Evolutionary conservation across 1,140 invertebrate species (phyloP).

Genomic region (Trichomalopsis sarcophagae): DNA sequence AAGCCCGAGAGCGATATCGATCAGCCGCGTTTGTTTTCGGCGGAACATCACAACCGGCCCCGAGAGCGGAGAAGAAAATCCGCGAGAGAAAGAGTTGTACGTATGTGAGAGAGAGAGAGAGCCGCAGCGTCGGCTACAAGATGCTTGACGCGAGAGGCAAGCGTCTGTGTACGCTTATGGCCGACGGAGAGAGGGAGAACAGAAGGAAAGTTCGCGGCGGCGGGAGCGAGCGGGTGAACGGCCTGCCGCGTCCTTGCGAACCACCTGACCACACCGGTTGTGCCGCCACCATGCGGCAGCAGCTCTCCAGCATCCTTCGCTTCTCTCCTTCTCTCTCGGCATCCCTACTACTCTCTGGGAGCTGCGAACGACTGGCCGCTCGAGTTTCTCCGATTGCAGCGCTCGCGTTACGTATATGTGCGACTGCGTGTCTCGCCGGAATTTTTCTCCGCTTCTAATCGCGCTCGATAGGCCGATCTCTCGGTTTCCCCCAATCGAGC

Average conservation of each 20-base stretch:
- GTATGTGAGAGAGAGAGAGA: not conserved
- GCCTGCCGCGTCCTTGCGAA: slow-evolving; percentile 75
- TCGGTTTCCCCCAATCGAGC: too few species aligned
- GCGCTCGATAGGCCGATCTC: too few species aligned
- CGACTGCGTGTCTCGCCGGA: not conserved
- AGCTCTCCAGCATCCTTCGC: slow-evolving; percentile 66
- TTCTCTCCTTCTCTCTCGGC: slow-evolving; percentile 22
- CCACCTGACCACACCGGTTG: slow-evolving; percentile 74
- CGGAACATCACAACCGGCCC: not conserved
- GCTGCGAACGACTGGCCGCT: slow-evolving; percentile 2
- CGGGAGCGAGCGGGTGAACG: slow-evolving; percentile 69
- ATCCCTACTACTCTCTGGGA: not conserved
- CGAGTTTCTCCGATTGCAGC: slow-evolving; percentile 20
- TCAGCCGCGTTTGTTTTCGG: not conserved
- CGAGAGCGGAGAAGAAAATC: not conserved
- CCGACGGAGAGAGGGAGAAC: slow-evolving; percentile 40
- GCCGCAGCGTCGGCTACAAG: not conserved
- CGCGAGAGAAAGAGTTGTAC: not conserved
- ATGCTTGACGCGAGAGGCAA: not conserved
- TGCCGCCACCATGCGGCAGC: slow-evolving; percentile 69
- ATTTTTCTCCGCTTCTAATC: too few species aligned
- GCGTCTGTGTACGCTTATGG: not conserved
- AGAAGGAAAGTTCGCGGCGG: slow-evolving; percentile 55
- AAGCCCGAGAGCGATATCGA: not conserved
- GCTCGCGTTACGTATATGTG: not conserved